A percentile compares a stretch with the other conserved stretches of the same genome.
Conservation (phyloP, 2,888 invertebrate genomes). For the Drosophila parthenogenetica region DNA sequence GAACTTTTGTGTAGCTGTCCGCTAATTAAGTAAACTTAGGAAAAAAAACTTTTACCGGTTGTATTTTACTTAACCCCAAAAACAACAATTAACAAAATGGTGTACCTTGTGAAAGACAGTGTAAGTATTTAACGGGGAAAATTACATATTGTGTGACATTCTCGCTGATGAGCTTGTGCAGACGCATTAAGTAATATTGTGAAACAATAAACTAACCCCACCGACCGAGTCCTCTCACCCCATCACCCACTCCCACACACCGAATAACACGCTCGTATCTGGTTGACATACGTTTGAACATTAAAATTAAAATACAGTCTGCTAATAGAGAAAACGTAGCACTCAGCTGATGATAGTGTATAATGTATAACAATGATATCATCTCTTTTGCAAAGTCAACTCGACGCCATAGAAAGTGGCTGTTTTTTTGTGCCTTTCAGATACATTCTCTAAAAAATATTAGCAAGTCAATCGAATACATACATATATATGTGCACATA, state of each 20-base stretch:
- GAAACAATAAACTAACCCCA: conserved; percentile 18
- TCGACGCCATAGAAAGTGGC: conserved; percentile 43
- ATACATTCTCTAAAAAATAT: conserved; percentile 22
- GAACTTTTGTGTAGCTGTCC: conserved; percentile 29
- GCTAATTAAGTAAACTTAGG: conserved; percentile 56
- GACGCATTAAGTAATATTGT: conserved; percentile 49
- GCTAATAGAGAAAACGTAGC: conserved; percentile 1
- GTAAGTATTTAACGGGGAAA: conserved; percentile 63
- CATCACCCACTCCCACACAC: neutral
- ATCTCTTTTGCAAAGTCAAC: conserved; percentile 47
- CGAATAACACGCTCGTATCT: neutral
- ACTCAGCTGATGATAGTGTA: conserved; percentile 31
- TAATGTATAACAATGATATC: conserved; percentile 61
- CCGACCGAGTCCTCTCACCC: neutral
- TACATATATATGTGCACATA: neutral
- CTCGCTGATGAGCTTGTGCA: conserved; percentile 1
- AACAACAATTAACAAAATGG: conserved; percentile 73
- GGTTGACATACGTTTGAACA: conserved; percentile 50
- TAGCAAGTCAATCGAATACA: conserved; percentile 7
- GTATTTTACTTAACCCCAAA: conserved; percentile 28
- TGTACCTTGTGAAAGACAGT: conserved; percentile 81
- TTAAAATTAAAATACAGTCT: conserved; percentile 13
- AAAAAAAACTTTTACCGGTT: conserved; percentile 60
- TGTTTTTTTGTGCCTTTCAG: conserved; percentile 18
- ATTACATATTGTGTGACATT: conserved; percentile 5